These are phyloP conservation scores for Xanthorhoe spadicearia DNA, from an alignment of 2,888 invertebrate genomes.

Conservation along the genomic window DNA sequence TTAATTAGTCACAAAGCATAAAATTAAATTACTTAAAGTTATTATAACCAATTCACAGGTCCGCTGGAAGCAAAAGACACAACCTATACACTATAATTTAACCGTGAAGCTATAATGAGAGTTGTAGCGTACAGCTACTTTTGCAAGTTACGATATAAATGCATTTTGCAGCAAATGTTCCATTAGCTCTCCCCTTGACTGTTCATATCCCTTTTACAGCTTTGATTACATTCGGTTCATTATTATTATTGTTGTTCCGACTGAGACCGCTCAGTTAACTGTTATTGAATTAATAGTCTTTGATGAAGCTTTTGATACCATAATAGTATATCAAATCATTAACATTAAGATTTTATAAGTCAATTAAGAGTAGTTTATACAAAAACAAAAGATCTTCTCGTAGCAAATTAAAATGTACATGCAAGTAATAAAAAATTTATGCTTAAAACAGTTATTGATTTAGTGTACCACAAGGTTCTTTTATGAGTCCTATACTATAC, in stretches of 20 bases:
- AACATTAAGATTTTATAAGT: background rate
- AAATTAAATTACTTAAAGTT: background rate
- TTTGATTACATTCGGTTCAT: constrained; percentile 39
- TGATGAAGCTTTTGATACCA: constrained; percentile 25
- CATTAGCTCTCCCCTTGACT: constrained; percentile 43
- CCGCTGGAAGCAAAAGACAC: background rate
- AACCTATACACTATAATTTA: background rate
- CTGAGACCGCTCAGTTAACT: constrained; percentile 22
- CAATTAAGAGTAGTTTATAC: background rate
- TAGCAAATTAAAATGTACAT: background rate
- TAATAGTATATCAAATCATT: background rate
- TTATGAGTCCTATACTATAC: constrained; percentile 12
- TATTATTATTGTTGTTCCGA: constrained; percentile 39
- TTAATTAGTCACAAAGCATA: background rate
- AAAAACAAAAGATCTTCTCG: background rate
- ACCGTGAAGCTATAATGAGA: constrained; percentile 2
- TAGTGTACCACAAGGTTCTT: constrained; percentile 20
- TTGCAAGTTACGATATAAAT: constrained; percentile 40
- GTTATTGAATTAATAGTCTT: constrained; percentile 18
- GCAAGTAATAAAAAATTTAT: background rate
- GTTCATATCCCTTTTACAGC: constrained; percentile 38
- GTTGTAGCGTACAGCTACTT: constrained; percentile 8
- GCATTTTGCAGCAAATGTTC: constrained; percentile 45
- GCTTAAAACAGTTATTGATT: background rate
- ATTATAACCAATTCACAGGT: background rate